Evolutionary conservation across 1,140 invertebrate genomes (phyloP), one percentile per base, ranked within the genome.

Genomic region (Diploscapter pachys): DNA sequence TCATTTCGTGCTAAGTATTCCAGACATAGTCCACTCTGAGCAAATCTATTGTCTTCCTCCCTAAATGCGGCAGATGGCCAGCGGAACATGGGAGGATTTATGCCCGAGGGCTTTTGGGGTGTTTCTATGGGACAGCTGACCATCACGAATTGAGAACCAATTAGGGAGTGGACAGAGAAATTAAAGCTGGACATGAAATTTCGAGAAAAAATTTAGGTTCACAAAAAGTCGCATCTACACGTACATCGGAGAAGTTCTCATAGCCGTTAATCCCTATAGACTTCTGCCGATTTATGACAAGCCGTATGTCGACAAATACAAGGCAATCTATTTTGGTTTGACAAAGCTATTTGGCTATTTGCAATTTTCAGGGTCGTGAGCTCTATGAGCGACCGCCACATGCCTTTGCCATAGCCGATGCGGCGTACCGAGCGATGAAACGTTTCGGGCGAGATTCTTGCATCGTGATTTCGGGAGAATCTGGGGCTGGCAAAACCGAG

Each of bases 401-500:
- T 83, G 93, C 96, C 72, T 97, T 93, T 87, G 94, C 94, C 6
- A 93, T 96, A 63, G 94, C 94, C 0, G 94, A 97, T 79, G 86
- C 88, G 2, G 94, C 94, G n/a, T 95, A 96, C 86, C 90, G 91
- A 86, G 91, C 92, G 68, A 92, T 97, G 88, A 92, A 94, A 85
- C 91, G 95, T 83, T 91, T 91, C 82, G 91, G 92, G 48, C 90
- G 91, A 80, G 94, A 97, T 86, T 96, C 94, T 4, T 97, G 95
- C 85, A 96, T 98, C 73, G 92, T 98, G 4, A 98, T 97, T 76
- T 88, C 86, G 92, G 95, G 95, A 4, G 95, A 98, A 87, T 96
- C 93, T 4, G 94, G 95, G 4, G 91, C 93, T 52, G 96, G 95
- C 54, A 98, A 98, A 88, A 98, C 96, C 5, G 96, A 98, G 87